phyloP scores from a whole-genome alignment of 2,797 vertebrate species.

The Coregonus sp. region DNA sequence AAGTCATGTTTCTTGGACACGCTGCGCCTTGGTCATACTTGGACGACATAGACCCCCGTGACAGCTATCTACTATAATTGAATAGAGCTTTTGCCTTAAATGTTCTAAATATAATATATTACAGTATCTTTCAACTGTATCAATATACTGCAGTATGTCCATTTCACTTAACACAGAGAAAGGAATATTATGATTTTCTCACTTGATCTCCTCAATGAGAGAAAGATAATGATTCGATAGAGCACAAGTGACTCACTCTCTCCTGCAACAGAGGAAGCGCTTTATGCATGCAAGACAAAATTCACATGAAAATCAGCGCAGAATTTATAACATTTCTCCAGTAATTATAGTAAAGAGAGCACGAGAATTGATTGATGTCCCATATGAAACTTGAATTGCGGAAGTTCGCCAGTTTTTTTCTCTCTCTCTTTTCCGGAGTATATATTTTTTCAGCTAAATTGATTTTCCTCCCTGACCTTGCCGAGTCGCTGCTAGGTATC shows the following conservation, averaged over 20 bases:
- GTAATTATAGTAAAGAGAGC: slow-evolving; percentile 82
- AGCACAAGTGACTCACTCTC: slow-evolving; percentile 50
- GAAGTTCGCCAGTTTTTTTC: slow-evolving; percentile 64
- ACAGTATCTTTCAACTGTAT: neutral
- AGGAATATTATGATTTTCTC: slow-evolving; percentile 17
- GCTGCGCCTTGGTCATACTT: too few species aligned
- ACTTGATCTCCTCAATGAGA: slow-evolving; percentile 24
- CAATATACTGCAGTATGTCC: neutral
- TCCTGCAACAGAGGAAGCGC: slow-evolving; percentile 36
- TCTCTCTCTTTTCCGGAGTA: slow-evolving; percentile 31
- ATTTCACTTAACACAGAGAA: slow-evolving; percentile 7
- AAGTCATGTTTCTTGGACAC: too few species aligned
- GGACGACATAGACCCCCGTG: too few species aligned
- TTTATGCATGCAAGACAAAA: slow-evolving; percentile 41
- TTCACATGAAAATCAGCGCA: slow-evolving; percentile 50
- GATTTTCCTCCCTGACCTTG: slow-evolving; percentile 83
- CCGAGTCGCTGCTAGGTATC: slow-evolving; percentile 75
- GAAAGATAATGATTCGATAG: slow-evolving; percentile 33
- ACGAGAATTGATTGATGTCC: slow-evolving; percentile 79
- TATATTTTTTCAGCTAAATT: slow-evolving; percentile 63
- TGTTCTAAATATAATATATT: neutral
- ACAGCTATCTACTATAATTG: neutral
- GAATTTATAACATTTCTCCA: slow-evolving; percentile 68
- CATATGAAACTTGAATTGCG: slow-evolving; percentile 70
- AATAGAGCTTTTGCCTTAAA: neutral